These are phyloP conservation scores for Dynastes hyllus DNA, from an alignment of 2,888 invertebrate genomes.

Conservation along the genomic window DNA sequence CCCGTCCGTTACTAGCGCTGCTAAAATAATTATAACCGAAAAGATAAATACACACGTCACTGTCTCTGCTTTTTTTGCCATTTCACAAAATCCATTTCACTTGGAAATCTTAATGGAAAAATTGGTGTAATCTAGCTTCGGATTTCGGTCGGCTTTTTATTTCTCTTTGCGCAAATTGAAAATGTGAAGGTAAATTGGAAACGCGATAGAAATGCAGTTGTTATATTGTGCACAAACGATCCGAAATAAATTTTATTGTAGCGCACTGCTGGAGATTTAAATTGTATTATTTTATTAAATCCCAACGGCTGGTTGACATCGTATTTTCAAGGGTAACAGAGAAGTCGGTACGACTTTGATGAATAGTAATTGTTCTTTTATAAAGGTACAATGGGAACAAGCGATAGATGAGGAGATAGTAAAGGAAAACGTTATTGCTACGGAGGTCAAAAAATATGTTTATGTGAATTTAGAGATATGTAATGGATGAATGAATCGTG, in stretches of 20 bases:
- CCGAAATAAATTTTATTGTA: conserved; percentile 34
- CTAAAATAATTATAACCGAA: not conserved
- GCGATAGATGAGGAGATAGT: too few species aligned
- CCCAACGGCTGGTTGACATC: conserved; percentile 8
- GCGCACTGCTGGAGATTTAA: conserved; percentile 21
- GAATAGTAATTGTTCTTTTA: not conserved
- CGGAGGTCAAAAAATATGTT: too few species aligned
- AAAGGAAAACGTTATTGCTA: too few species aligned
- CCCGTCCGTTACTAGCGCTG: too few species aligned
- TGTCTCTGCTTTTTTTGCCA: not conserved
- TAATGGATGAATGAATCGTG: too few species aligned
- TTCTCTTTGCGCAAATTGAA: conserved; percentile 37
- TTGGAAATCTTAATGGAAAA: conserved; percentile 38
- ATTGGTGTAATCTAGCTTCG: conserved; percentile 29
- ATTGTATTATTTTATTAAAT: conserved; percentile 38
- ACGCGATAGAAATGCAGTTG: conserved; percentile 38
- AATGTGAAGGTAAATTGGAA: conserved; percentile 40
- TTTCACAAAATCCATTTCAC: conserved; percentile 19
- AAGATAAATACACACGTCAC: not conserved
- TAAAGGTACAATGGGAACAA: not conserved
- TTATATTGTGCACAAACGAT: conserved; percentile 36
- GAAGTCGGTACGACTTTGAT: not conserved
- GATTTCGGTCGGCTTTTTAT: conserved; percentile 35
- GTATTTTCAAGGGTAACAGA: not conserved
- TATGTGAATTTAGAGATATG: too few species aligned